These are phyloP conservation scores for Aphaenogaster ashmeadi DNA, from an alignment of 1,140 invertebrate genomes.

Conservation along the genomic window DNA sequence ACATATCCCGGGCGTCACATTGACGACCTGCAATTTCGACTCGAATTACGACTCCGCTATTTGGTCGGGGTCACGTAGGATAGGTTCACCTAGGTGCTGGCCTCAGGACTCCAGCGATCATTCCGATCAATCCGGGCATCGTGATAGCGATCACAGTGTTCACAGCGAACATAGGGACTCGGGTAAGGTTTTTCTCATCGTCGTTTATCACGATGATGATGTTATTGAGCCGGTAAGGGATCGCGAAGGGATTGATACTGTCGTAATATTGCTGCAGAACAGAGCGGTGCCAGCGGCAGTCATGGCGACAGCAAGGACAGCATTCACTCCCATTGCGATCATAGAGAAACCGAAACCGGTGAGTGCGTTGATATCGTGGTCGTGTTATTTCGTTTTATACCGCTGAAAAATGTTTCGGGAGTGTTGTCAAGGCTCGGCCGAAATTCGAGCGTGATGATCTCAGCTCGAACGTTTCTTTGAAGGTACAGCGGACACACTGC, in stretches of 20 bases:
- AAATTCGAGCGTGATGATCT: neutral
- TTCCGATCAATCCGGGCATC: slow-evolving; percentile 84
- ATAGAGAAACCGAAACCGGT: slow-evolving; percentile 83
- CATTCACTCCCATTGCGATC: slow-evolving; percentile 84
- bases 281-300: slow-evolving; percentile 84
- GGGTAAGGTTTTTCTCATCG: slow-evolving; percentile 75
- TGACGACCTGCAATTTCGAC: slow-evolving; percentile 85
- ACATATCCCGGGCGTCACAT: slow-evolving; percentile 85
- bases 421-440: slow-evolving; percentile 41
- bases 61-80: slow-evolving; percentile 82
- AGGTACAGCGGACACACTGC: slow-evolving; percentile 82
- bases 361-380: slow-evolving; percentile 77
- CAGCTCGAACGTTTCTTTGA: slow-evolving; percentile 59
- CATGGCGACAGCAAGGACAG: slow-evolving; percentile 85
- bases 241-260: slow-evolving; percentile 34
- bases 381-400: slow-evolving; percentile 76
- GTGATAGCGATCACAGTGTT: slow-evolving; percentile 84
- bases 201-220: neutral
- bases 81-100: slow-evolving; percentile 82
- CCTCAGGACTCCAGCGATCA: slow-evolving; percentile 85
- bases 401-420: slow-evolving; percentile 6
- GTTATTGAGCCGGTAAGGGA: neutral
- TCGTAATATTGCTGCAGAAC: slow-evolving; percentile 76
- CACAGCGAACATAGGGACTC: slow-evolving; percentile 84
- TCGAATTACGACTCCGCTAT: slow-evolving; percentile 79